These are phyloP conservation scores for Ophthalmotilapia sp. DNA, from an alignment of 2,113 vertebrate genomes.

Conservation along the genomic window DNA sequence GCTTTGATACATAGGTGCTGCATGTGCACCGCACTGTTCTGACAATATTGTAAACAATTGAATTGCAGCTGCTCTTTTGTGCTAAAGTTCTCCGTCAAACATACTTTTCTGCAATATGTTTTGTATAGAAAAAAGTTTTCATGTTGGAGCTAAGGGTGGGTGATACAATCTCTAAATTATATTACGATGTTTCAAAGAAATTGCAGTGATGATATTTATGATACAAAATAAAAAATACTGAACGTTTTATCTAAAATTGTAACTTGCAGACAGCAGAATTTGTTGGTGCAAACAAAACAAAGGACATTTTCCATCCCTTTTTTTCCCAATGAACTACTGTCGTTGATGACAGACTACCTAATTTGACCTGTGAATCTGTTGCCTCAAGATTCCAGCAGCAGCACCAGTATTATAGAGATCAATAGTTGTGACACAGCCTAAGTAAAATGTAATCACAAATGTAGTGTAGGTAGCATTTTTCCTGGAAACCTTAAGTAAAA, in stretches of 20 bases:
- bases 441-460: not conserved
- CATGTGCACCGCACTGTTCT: not conserved
- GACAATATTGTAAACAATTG: not conserved
- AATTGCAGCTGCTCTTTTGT: not conserved
- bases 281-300: not conserved
- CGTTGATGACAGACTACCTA: not conserved
- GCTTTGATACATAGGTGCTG: not conserved
- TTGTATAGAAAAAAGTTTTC: not conserved
- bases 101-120: not conserved
- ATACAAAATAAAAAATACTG: not conserved
- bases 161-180: not conserved
- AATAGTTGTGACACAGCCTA: not conserved
- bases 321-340: not conserved
- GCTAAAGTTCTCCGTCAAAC: accelerated
- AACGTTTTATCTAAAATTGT: not conserved
- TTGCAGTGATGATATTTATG: not conserved
- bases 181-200: not conserved
- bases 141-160: not conserved
- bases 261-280: not conserved
- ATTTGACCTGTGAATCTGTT: not conserved
- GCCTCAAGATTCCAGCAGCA: not conserved
- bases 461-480: not conserved
- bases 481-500: not conserved
- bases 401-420: not conserved
- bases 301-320: not conserved